Base-by-base conservation (phyloP, 2,888 invertebrate species). In the Caenorhabditis becei region DNA sequence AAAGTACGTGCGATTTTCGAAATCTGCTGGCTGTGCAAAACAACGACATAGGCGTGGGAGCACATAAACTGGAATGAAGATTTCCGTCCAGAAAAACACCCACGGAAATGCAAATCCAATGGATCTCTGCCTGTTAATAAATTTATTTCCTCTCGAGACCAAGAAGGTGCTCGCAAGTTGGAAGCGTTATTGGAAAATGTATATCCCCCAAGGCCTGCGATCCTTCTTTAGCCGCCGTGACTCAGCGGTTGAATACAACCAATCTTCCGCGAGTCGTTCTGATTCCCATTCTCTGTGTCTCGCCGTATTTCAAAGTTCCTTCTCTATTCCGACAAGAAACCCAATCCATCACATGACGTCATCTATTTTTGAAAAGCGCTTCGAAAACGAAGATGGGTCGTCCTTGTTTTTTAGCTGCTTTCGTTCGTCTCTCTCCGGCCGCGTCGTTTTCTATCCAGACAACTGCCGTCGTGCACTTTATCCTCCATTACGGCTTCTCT, bases 261-360 rank as follows among this genome's bases (percentile, higher is more conserved):
- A 41, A 14, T 14, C 41, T 41, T 41, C 14, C 41, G 14, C 2
- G 41, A 32, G 10, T 32, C 10, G 32, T 10, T 10, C 41, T 14
- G 41, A 41, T 41, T 41, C 41, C 41, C 14, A 2, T 7, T 2
- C 41, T 41, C 14, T 41, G 11, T 41, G 11, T 41, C 20, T 47
- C 47, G n/a, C 18, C 20, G n/a, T n/a, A 47, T 10, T 47, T 18
- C 47, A 47, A 47, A 47, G 18, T 47, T 47, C 18, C 35, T 14
- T 56, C 14, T 18, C 32, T 7, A n/a, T 28, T 28, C 28, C 35
- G 18, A 28, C 56, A 18, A 56, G 61, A 28, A 61, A 61, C 26
- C 61, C 47, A 61, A 61, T 61, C 41, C 61, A 18, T 47, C 61
- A 59, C n/a, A n/a, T 69, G 69, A 69, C 69, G 69, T 69, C 69